phyloP scores from a whole-genome alignment of 2,888 invertebrate genomes.

The Lasioglossum malachurum region DNA sequence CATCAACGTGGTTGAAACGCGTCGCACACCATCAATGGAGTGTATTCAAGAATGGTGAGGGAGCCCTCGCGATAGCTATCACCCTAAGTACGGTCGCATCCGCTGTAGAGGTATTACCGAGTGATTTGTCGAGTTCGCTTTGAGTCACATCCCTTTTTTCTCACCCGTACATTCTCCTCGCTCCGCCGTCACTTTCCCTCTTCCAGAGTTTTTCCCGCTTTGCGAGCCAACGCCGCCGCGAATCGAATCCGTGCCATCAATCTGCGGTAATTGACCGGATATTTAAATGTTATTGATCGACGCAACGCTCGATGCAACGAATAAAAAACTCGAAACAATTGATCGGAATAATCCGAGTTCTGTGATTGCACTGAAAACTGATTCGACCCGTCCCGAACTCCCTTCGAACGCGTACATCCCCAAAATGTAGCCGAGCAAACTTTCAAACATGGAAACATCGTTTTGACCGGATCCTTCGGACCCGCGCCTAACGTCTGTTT shows the following conservation, averaged over 20 bases:
- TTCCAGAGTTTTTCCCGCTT: not conserved
- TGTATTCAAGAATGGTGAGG: slow-evolving; percentile 38
- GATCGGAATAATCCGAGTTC: not conserved
- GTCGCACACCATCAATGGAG: slow-evolving; percentile 16
- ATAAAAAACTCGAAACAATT: too few species aligned
- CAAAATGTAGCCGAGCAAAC: not conserved
- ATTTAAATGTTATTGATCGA: not conserved
- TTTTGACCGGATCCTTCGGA: too few species aligned
- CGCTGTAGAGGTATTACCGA: slow-evolving; percentile 57
- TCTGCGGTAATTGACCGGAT: slow-evolving; percentile 11
- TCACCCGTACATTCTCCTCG: slow-evolving; percentile 8
- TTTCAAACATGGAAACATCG: not conserved
- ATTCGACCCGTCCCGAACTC: too few species aligned
- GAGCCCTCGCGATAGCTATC: slow-evolving; percentile 49
- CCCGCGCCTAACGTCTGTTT: not conserved
- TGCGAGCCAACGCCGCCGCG: not conserved
- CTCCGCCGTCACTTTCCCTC: not conserved
- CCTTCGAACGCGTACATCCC: not conserved
- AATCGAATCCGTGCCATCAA: slow-evolving; percentile 32
- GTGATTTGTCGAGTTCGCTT: slow-evolving; percentile 66
- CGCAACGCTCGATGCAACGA: not conserved
- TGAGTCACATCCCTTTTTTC: slow-evolving; percentile 42
- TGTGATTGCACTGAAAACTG: not conserved
- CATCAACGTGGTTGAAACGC: slow-evolving; percentile 11
- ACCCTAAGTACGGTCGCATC: slow-evolving; percentile 48